Conservation (phyloP, 1,140 invertebrate species). For the Stegodyphus dumicola region DNA sequence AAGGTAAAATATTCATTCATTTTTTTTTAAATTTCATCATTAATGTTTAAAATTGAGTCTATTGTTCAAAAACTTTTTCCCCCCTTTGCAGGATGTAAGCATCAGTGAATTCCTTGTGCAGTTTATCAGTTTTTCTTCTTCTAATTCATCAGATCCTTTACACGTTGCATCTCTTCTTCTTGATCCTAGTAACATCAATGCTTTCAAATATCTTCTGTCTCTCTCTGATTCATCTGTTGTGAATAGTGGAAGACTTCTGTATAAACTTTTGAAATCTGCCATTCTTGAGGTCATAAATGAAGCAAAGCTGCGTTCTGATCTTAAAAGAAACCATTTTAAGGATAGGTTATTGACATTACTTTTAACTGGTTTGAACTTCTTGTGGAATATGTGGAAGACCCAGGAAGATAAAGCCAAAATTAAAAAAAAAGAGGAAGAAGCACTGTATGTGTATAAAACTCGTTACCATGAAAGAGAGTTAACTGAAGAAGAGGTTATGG, state of each 20-base stretch:
- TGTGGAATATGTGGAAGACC: constrained; percentile 79
- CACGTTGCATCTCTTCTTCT: background rate
- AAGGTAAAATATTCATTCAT: too few species aligned
- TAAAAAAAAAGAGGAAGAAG: constrained; percentile 80
- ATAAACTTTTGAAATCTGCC: constrained; percentile 65
- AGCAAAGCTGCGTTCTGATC: constrained; percentile 59
- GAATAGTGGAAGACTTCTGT: background rate
- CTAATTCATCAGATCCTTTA: background rate
- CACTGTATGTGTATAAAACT: constrained; percentile 82
- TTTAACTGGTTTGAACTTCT: constrained; percentile 59
- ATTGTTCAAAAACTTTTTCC: too few species aligned
- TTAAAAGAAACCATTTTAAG: background rate
- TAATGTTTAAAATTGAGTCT: too few species aligned
- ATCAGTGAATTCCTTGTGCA: too few species aligned
- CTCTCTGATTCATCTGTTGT: background rate
- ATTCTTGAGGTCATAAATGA: constrained; percentile 61
- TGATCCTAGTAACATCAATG: background rate
- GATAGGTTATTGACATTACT: background rate
- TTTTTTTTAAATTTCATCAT: too few species aligned
- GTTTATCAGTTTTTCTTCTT: too few species aligned
- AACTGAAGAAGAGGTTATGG: constrained; percentile 80
- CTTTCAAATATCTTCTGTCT: constrained; percentile 16
- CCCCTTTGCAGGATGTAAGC: too few species aligned
- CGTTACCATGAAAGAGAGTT: constrained; percentile 66
- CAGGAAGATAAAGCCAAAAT: constrained; percentile 78